Conservation (phyloP, 2,113 vertebrate genomes). For the Hyperopisus bebe region DNA sequence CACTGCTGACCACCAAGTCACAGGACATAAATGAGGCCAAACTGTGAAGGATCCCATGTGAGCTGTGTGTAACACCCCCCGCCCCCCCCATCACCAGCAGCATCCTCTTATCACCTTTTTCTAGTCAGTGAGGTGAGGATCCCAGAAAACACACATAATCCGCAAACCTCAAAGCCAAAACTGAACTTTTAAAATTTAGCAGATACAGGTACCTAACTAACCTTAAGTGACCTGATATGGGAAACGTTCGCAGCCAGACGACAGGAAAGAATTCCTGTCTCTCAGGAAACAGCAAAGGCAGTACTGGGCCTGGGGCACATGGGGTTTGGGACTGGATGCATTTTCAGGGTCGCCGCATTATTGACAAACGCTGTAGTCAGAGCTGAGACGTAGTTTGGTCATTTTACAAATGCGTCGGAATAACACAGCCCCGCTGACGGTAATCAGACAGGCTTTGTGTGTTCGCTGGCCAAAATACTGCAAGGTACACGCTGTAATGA, state of each 20-base stretch:
- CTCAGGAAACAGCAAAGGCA: background rate
- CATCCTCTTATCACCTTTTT: background rate
- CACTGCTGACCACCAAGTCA: background rate
- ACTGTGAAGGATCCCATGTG: background rate
- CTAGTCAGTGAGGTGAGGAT: background rate
- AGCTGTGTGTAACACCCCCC: background rate
- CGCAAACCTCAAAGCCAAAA: background rate
- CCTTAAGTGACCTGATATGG: background rate
- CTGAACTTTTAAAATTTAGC: background rate
- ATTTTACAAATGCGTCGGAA: background rate
- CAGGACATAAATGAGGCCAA: background rate
- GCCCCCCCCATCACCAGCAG: background rate
- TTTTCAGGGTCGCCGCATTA: background rate
- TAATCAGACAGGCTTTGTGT: conserved; percentile 5
- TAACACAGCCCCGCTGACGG: background rate
- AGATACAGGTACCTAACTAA: background rate
- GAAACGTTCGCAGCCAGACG: background rate
- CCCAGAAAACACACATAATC: background rate
- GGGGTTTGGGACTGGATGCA: background rate
- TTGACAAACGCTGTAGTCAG: background rate
- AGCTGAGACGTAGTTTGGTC: background rate
- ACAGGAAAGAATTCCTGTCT: background rate
- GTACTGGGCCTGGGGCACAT: background rate
- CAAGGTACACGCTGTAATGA: background rate
- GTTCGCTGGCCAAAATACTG: background rate